Conservation (phyloP, 2,113 vertebrate genomes). For the Suncus etruscus region DNA sequence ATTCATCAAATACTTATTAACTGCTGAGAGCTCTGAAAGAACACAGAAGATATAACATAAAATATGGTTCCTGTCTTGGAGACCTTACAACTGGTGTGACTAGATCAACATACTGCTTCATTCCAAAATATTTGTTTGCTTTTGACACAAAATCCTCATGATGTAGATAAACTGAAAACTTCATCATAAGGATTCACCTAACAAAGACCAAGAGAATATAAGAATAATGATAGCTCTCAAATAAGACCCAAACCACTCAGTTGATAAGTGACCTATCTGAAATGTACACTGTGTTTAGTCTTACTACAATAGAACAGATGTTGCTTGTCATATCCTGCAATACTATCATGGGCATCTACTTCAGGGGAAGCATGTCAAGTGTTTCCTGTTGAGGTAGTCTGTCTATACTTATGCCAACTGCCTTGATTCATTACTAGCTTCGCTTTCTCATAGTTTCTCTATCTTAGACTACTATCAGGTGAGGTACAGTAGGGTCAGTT, state of each 20-base stretch:
- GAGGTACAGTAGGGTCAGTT: neutral
- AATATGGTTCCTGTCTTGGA: neutral
- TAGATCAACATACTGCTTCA: neutral
- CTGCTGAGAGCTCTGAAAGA: neutral
- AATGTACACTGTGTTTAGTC: neutral
- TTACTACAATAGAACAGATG: neutral
- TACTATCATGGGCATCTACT: neutral
- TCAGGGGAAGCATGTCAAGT: neutral
- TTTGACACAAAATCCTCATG: neutral
- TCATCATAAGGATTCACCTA: neutral
- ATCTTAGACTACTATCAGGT: neutral
- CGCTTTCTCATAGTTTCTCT: neutral
- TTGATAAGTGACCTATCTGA: neutral
- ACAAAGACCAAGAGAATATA: neutral
- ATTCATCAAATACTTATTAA: neutral
- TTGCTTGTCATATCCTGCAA: neutral
- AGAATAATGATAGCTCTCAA: neutral
- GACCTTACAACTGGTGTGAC: neutral
- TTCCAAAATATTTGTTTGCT: slow-evolving; percentile 21
- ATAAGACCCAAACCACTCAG: neutral
- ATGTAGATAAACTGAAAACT: neutral
- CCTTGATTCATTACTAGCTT: neutral
- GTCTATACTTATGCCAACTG: neutral
- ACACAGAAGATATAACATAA: neutral
- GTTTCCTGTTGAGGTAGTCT: neutral